Percentiles rank a stretch among this genome's conserved stretches.
These are phyloP conservation scores for Fulica atra DNA, from an alignment of 2,113 vertebrate species.

Conservation along the genomic window DNA sequence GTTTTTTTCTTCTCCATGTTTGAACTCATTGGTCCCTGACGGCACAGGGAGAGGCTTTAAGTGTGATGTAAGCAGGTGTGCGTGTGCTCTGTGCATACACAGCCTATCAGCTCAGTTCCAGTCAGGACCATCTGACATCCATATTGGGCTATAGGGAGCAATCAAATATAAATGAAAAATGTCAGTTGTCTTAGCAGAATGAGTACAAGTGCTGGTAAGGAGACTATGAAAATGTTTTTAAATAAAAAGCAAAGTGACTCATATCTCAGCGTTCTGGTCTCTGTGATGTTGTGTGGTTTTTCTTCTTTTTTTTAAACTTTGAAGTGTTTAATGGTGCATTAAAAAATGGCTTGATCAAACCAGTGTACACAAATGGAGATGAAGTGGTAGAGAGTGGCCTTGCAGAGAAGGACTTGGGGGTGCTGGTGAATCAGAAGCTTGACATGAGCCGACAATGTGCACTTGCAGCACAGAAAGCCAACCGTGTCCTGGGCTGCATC, in stretches of 20 bases:
- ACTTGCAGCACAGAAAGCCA: too few species aligned
- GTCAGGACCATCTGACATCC: background rate
- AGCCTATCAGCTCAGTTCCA: background rate
- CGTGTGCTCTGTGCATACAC: accelerated
- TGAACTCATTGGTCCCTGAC: background rate
- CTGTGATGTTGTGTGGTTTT: too few species aligned
- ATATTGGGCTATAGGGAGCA: background rate
- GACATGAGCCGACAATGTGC: too few species aligned
- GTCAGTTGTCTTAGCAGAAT: background rate
- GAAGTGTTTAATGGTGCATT: background rate
- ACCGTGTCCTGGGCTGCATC: too few species aligned
- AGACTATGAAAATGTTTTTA: background rate
- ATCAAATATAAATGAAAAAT: background rate
- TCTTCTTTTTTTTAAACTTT: background rate
- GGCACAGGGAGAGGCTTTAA: background rate
- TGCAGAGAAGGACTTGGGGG: too few species aligned
- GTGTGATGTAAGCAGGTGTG: background rate
- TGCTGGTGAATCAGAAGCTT: too few species aligned
- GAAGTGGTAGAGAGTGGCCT: too few species aligned
- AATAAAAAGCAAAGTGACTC: background rate
- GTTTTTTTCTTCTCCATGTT: background rate
- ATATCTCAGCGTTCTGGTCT: background rate
- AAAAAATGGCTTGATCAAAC: background rate
- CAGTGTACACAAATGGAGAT: background rate
- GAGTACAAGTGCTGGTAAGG: background rate